These are phyloP conservation scores for Xenopus tropicalis DNA, from an alignment of 2,113 vertebrate species.

Conservation along the genomic window UCB_Xtro_10.0 CM004444.2:121332001-121332500, in stretches of 20 bases:
- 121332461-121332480: background rate
- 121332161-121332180: slow-evolving; percentile 8
- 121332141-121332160: slow-evolving; percentile 5
- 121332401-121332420: slow-evolving; percentile 26
- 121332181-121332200: background rate
- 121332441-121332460: slow-evolving; percentile 34
- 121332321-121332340: slow-evolving; percentile 21
- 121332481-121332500: too few species aligned
- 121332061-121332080: too few species aligned
- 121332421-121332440: slow-evolving; percentile 11
- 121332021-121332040: too few species aligned
- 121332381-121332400: background rate
- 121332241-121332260: slow-evolving; percentile 9
- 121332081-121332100: too few species aligned
- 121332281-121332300: slow-evolving; percentile 12
- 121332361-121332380: slow-evolving; percentile 23
- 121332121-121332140: slow-evolving; percentile 21
- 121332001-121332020: too few species aligned
- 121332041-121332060: too few species aligned
- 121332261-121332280: background rate
- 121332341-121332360: slow-evolving; percentile 19
- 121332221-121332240: slow-evolving; percentile 9
- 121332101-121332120: too few species aligned
- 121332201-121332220: background rate
- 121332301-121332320: background rate